phyloP scores from a whole-genome alignment of 2,797 vertebrate species.

The Rhabdomys pumilio region DNA sequence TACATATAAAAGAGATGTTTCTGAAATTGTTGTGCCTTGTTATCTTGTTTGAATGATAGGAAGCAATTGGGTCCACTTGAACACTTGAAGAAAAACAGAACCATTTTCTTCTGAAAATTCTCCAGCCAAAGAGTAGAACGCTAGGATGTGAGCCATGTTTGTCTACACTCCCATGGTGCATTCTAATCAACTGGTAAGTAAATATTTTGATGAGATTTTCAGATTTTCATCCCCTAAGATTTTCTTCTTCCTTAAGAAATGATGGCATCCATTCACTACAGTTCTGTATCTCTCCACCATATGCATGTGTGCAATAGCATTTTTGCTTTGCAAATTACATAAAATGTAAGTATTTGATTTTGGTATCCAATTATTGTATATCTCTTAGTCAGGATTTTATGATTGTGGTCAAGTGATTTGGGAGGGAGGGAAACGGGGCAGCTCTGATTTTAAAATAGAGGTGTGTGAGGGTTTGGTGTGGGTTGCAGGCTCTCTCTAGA shows the following conservation, averaged over 20 bases:
- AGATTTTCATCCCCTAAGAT: not conserved
- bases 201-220: constrained; percentile 62
- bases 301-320: not conserved
- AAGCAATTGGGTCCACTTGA: not conserved
- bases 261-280: not conserved
- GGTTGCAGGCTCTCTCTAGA: constrained; percentile 50
- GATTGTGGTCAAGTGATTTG: not conserved
- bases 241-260: constrained; percentile 51
- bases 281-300: not conserved
- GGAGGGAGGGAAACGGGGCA: not conserved
- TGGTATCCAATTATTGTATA: constrained; percentile 21
- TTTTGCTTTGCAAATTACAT: constrained; percentile 53
- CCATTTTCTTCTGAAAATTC: constrained; percentile 51
- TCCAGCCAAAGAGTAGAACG: constrained; percentile 15
- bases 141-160: not conserved
- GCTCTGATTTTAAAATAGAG: not conserved
- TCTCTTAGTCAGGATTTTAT: constrained; percentile 40
- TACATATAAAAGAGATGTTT: not conserved
- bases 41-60: constrained; percentile 52
- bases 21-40: not conserved
- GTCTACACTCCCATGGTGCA: not conserved
- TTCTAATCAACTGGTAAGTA: constrained; percentile 53
- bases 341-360: constrained; percentile 12
- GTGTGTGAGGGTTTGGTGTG: not conserved
- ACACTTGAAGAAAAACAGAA: constrained; percentile 36